Base-by-base conservation (phyloP, 2,888 invertebrate genomes). In the Chrysolina oricalcia region DNA sequence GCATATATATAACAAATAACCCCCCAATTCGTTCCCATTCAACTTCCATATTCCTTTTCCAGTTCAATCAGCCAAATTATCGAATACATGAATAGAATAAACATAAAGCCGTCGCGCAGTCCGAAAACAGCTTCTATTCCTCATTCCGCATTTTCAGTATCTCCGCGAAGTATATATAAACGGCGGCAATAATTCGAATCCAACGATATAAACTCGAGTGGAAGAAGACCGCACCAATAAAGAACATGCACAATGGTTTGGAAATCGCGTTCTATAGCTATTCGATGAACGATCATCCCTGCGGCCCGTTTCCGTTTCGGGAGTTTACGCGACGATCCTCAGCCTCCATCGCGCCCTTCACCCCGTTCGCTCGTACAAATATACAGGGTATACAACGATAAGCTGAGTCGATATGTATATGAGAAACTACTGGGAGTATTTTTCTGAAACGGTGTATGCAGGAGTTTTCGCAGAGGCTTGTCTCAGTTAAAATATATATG, bases 241-340 rank as follows among this genome's bases (percentile, higher is more conserved):
- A 83, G 82, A 82, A 81, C 80, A 81, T 81, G 81, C 80, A 83
- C 83, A 83, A 83, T 83, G 84, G 83, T 79, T 81, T 82, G 83
- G 84, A 83, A 84, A 83, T 81, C 82, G 79, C 77, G 73, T 78
- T 80, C 81, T 79, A 78, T 77, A 72, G 74, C 77, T 78, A 79
- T 80, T 80, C 80, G 78, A 76, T 81, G 80, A 81, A 81, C 82
- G 82, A 83, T 84, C 83, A 81, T 80, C 80, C 78, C 80, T 75
- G 73, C 79, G 78, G 77, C 78, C 80, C 78, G 70, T 75, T 80
- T 81, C 78, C 81, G 80, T 81, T 80, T 78, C 75, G 79, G 79
- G 79, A 79, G 75, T 77, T 81, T 78, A 70, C 73, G 59, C 75
- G 75, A 76, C 75, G 81, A 79, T 80, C 79, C 78, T 78, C 27